Percentiles rank a stretch among this genome's conserved stretches.
Evolutionary conservation across 2,888 invertebrate species (phyloP).

Genomic region (Rhagium mordax): DNA sequence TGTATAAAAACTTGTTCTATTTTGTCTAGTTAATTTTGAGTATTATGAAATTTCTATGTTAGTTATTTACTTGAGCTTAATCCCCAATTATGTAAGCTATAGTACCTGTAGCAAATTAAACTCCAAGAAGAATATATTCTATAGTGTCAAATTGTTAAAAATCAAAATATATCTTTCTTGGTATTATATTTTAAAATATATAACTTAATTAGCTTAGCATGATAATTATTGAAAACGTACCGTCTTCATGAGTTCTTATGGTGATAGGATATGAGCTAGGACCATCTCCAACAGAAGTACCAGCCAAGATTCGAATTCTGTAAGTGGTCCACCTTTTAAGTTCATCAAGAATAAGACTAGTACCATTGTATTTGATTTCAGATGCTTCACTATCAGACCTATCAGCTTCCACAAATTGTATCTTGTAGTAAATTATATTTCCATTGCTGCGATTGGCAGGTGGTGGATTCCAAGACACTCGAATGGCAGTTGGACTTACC

Average conservation of each 20-base stretch:
- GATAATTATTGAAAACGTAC: conserved; percentile 79
- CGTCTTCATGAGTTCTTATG: conserved; percentile 97
- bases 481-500: conserved; percentile 90
- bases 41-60: not conserved
- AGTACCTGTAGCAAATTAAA: not conserved
- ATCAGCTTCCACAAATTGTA: conserved; percentile 89
- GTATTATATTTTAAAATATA: not conserved
- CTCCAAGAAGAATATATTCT: not conserved
- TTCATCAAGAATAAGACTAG: conserved; percentile 88
- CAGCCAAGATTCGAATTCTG: conserved; percentile 96
- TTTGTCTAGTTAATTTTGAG: not conserved
- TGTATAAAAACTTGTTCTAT: not conserved
- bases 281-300: conserved; percentile 97
- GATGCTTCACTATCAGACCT: conserved; percentile 89
- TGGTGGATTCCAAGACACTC: conserved; percentile 94
- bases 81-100: not conserved
- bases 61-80: not conserved
- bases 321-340: conserved; percentile 96
- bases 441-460: conserved; percentile 93
- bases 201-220: not conserved
- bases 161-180: not conserved
- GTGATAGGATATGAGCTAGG: conserved; percentile 93
- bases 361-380: conserved; percentile 85
- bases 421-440: conserved; percentile 94
- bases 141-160: not conserved